These are phyloP conservation scores for Eumerus sabulonum DNA, from an alignment of 2,888 invertebrate species.

Conservation along the genomic window DNA sequence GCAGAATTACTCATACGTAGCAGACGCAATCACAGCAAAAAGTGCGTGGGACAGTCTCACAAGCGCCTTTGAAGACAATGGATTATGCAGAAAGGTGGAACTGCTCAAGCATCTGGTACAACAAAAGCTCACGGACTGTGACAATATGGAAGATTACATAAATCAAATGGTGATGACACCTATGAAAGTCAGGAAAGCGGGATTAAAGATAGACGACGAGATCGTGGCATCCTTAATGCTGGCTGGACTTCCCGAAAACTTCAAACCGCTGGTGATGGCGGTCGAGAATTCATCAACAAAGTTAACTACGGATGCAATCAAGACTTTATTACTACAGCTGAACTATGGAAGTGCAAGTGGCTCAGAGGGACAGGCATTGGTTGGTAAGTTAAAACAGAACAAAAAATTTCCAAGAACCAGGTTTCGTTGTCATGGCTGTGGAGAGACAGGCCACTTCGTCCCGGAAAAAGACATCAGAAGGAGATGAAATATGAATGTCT, in stretches of 20 bases:
- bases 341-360: conserved; percentile 1
- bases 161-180: conserved; percentile 64
- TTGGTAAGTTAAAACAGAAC: conserved; percentile 15
- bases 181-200: conserved; percentile 42
- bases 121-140: conserved; percentile 52
- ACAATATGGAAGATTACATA: conserved; percentile 62
- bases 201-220: no score
- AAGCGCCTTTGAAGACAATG: conserved; percentile 61
- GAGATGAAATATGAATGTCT: conserved; percentile 20
- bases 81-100: conserved; percentile 61
- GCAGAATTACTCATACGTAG: conserved; percentile 64
- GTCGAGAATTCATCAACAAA: conserved; percentile 19
- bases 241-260: conserved; percentile 31
- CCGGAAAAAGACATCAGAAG: conserved; percentile 9
- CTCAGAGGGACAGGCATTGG: background rate
- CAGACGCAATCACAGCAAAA: conserved; percentile 59
- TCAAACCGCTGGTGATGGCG: conserved; percentile 34
- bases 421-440: conserved; percentile 39
- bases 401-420: background rate
- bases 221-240: conserved; percentile 24
- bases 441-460: conserved; percentile 40
- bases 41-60: conserved; percentile 63
- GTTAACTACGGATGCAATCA: conserved; percentile 23
- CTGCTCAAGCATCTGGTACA: conserved; percentile 61
- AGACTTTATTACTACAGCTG: conserved; percentile 15